Evolutionary conservation across 2,797 vertebrate species (phyloP), one percentile per base, ranked within the genome.

Genomic region (Eulemur mongoz): DNA sequence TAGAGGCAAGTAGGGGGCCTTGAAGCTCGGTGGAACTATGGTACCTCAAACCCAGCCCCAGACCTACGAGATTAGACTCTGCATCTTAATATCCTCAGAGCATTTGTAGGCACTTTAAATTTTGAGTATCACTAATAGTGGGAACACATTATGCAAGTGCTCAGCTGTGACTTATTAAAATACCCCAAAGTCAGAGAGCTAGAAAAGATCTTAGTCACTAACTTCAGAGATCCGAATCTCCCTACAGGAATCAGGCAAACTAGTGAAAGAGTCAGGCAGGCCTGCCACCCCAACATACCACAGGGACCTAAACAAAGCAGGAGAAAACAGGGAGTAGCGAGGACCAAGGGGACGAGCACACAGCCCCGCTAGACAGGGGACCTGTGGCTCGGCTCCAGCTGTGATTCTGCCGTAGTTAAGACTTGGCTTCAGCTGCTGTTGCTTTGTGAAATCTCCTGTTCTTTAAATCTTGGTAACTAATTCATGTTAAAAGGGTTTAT

Each of bases 111-210:
- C 25, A 11, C 69, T 81, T 63, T 61, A 54, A 81, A 67, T 27
- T 75, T 38, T 90, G 43, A 75, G 12, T 75, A 45, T 88, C 22
- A 9, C 14, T 69, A 43, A 69, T 59, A 73, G 35, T 59, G 45
- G 32, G 30, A 30, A 67, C 8, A n/a, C 85, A 30, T 22, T 25
- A 20, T 14, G 13, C 14, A 45, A 43, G 25, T 78, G 82, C 54
- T 91, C 79, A 93, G 52, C 57, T 45, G 52, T 86, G 87, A 48
- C 85, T 81, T 93, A 32, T 72, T 91, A 81, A 91, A 78, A 57
- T 27, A n/a, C 20, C 30, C 65, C 7, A 14, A 48, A 52, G 5
- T 70, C 38, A 59, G 52, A 59, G 20, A 75, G 5, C 35, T 45
- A 14, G 65, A 89, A 59, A 43, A 61, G 13, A 65, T 38, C 11